Conservation (phyloP, 1,140 invertebrate species). For the Periplaneta americana region DNA sequence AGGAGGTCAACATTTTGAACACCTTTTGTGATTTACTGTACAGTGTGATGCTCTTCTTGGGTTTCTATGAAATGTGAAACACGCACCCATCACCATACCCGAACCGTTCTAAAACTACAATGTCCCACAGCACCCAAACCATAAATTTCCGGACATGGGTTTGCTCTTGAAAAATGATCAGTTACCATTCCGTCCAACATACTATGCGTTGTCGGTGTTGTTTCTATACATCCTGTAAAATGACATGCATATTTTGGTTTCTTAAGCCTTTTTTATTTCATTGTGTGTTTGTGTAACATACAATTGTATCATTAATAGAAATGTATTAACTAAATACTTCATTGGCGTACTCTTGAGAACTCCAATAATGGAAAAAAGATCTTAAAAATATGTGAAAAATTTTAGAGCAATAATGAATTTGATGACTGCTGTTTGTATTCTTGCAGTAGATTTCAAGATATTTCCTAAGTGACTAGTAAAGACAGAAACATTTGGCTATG, state of each 20-base stretch:
- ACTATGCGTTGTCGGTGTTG: no score
- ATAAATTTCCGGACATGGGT: no score
- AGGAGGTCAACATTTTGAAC: no score
- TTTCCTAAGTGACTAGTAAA: constrained; percentile 85
- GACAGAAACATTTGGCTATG: constrained; percentile 79
- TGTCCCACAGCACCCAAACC: no score
- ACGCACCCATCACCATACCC: no score
- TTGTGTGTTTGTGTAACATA: neutral
- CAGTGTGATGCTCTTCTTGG: no score
- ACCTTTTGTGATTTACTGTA: no score
- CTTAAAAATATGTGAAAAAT: constrained; percentile 60
- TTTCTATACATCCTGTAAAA: no score
- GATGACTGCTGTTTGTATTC: constrained; percentile 73
- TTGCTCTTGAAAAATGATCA: no score
- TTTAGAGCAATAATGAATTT: constrained; percentile 65
- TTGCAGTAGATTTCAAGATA: constrained; percentile 87
- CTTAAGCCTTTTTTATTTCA: neutral
- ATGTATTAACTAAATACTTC: neutral
- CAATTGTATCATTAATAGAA: neutral
- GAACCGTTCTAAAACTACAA: no score
- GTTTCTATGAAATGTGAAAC: no score
- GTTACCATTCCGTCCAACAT: no score
- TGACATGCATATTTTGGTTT: neutral
- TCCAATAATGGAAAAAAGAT: constrained; percentile 32
- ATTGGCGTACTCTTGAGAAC: constrained; percentile 20